These are phyloP conservation scores for Heliconius aoede DNA, from an alignment of 2,888 invertebrate species.

Conservation along the genomic window DNA sequence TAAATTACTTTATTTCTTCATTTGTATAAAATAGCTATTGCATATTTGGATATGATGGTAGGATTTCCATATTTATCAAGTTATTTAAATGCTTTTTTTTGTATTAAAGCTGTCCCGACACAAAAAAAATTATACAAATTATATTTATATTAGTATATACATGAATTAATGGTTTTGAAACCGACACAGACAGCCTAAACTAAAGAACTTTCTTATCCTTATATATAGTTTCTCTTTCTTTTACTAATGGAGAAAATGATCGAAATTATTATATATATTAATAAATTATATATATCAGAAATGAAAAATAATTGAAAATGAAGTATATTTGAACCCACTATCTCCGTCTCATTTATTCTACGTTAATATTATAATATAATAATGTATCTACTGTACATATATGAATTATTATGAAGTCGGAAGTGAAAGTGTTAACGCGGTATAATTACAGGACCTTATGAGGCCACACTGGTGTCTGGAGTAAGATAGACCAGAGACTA, in stretches of 20 bases:
- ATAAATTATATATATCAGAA: no score
- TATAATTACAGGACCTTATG: conserved; percentile 38
- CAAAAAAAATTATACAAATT: not conserved
- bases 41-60: not conserved
- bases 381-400: not conserved
- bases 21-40: not conserved
- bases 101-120: not conserved
- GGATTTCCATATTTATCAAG: not conserved
- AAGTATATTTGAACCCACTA: no score
- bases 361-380: no score
- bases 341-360: not conserved
- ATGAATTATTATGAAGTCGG: conserved; percentile 36
- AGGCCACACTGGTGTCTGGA: conserved; percentile 5
- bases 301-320: no score
- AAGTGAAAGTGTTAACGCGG: conserved; percentile 49
- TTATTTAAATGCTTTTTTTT: not conserved
- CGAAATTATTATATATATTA: no score
- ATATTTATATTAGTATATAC: no score
- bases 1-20: not conserved
- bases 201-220: no score
- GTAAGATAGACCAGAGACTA: no score
- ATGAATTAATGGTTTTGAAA: no score
- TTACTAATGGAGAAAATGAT: no score
- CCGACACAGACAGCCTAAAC: no score
- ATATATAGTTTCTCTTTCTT: no score